phyloP scores from a whole-genome alignment of 2,888 invertebrate genomes.

The Ctenicera cuprea region DNA sequence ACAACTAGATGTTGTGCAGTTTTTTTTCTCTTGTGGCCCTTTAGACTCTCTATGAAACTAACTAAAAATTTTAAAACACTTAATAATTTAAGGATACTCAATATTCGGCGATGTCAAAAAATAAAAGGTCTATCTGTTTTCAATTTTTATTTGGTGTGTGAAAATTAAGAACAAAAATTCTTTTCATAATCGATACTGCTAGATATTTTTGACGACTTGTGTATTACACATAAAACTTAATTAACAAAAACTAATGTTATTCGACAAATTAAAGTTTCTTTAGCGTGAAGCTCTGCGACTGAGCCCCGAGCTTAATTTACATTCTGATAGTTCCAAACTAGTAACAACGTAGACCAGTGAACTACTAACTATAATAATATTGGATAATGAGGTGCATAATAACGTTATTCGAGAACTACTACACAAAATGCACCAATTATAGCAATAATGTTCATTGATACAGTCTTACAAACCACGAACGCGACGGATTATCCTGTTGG shows the following conservation, averaged over 20 bases:
- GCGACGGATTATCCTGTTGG: constrained; percentile 59
- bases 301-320: constrained; percentile 40
- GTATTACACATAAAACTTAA: background rate
- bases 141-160: no score
- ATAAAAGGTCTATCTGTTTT: no score
- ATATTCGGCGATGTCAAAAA: no score
- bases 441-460: constrained; percentile 37
- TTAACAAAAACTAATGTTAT: background rate
- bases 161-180: no score
- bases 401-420: constrained; percentile 43
- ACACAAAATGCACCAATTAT: constrained; percentile 36
- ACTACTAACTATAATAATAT: constrained; percentile 44
- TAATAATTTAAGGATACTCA: no score
- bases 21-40: no score
- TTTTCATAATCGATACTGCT: no score
- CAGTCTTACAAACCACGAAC: constrained; percentile 53
- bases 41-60: no score
- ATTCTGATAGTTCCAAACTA: constrained; percentile 48
- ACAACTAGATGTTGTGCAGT: no score
- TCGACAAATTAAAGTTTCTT: constrained; percentile 37
- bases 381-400: constrained; percentile 49
- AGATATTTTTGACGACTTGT: no score
- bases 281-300: constrained; percentile 9
- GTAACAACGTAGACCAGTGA: constrained; percentile 49
- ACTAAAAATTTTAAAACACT: no score